Conservation (phyloP, 1,140 invertebrate genomes). For the Bombus impatiens region DNA sequence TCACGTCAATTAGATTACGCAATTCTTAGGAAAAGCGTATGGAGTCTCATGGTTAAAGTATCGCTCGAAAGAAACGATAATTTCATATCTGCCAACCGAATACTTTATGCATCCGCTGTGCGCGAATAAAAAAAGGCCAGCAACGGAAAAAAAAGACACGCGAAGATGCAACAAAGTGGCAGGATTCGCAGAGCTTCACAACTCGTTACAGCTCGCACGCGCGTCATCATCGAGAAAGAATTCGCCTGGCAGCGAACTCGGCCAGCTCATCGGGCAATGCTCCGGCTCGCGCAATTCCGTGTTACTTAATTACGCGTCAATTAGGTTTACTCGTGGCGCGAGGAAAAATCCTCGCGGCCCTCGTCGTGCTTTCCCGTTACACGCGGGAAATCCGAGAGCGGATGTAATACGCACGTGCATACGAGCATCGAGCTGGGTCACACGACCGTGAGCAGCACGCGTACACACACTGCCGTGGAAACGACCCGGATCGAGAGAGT, state of each 20-base stretch:
- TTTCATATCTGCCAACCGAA: background rate
- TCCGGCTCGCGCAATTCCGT: conserved; percentile 27
- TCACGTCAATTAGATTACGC: no score
- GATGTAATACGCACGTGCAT: conserved; percentile 21
- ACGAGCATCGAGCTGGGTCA: conserved; percentile 56
- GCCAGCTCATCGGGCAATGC: conserved; percentile 29
- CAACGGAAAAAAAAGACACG: background rate
- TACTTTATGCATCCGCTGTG: background rate
- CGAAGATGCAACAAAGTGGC: background rate
- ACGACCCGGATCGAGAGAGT: conserved; percentile 59
- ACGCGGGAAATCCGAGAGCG: conserved; percentile 41
- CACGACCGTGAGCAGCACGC: conserved; percentile 46
- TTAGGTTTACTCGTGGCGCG: conserved; percentile 10
- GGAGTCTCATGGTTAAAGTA: background rate
- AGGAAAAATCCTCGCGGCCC: conserved; percentile 26
- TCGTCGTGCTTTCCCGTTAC: conserved; percentile 55
- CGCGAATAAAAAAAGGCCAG: background rate
- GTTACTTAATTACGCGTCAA: conserved; percentile 51
- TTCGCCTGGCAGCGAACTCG: conserved; percentile 1
- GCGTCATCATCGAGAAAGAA: conserved; percentile 5
- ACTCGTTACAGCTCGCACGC: background rate
- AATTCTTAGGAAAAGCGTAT: no score
- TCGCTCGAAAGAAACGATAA: background rate
- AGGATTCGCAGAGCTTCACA: background rate
- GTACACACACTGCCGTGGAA: conserved; percentile 27